A percentile compares a stretch with the other conserved stretches of the same genome.
phyloP scores from a whole-genome alignment of 2,797 vertebrate genomes.

The Darevskia nairensis region DNA sequence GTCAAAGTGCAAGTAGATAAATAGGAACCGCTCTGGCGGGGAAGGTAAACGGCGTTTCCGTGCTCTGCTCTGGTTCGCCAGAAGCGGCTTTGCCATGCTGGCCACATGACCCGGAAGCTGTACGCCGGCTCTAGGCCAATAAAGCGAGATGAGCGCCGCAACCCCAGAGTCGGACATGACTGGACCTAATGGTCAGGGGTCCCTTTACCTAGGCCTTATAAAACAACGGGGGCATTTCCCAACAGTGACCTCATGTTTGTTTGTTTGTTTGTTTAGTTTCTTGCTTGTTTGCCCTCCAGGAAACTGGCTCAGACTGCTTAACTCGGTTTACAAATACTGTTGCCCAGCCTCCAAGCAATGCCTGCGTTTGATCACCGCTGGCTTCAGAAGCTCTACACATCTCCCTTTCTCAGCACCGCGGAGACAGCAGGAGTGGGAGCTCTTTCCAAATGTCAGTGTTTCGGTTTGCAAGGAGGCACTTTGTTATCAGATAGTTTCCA shows the following conservation, averaged over 20 bases:
- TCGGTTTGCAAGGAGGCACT: slow-evolving; percentile 17
- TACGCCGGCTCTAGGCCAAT: too few relatives aligned
- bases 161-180: too few relatives aligned
- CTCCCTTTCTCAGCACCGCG: slow-evolving; percentile 6
- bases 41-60: too few relatives aligned
- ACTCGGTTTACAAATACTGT: neutral
- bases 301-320: neutral
- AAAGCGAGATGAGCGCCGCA: too few relatives aligned
- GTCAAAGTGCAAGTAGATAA: too few relatives aligned
- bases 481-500: slow-evolving; percentile 50
- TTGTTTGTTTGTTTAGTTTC: neutral
- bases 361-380: neutral
- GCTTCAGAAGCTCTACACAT: neutral
- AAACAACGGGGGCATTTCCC: neutral
- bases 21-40: too few relatives aligned
- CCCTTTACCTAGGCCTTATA: too few relatives aligned
- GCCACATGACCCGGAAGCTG: too few relatives aligned
- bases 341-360: neutral
- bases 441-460: slow-evolving; percentile 3
- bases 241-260: neutral
- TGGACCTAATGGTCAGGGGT: too few relatives aligned
- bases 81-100: too few relatives aligned
- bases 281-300: neutral
- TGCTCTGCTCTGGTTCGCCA: too few relatives aligned
- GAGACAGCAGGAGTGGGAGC: neutral